Evolutionary conservation across 2,888 invertebrate species (phyloP).

Genomic region (Neocrepidodera transversa): DNA sequence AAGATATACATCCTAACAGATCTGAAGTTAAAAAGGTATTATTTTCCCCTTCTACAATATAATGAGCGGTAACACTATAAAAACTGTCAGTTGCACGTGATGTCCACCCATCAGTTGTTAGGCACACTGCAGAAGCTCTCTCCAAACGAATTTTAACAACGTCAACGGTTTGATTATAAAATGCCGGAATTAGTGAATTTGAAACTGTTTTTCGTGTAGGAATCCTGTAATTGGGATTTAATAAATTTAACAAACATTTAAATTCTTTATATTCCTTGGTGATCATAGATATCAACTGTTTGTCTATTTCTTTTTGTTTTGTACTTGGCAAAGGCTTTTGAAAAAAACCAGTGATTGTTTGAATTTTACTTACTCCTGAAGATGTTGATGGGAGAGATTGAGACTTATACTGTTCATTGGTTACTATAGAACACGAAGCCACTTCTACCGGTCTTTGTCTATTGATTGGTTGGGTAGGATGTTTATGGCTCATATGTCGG

Average conservation of each 20-base stretch:
- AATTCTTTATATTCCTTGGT: constrained; percentile 47
- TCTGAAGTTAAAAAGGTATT: constrained; percentile 15
- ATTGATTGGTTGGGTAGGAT: constrained; percentile 30
- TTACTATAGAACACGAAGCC: no score
- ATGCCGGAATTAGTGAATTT: no score
- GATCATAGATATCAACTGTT: constrained; percentile 44
- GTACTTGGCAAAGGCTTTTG: not conserved
- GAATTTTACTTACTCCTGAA: no score
- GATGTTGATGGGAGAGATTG: no score
- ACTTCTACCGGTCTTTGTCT: constrained; percentile 18
- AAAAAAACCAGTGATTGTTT: not conserved
- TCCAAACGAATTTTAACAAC: constrained; percentile 16
- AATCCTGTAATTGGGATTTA: no score
- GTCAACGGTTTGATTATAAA: no score
- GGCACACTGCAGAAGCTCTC: constrained; percentile 30
- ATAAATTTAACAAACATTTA: no score
- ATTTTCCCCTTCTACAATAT: constrained; percentile 18
- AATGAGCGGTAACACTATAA: constrained; percentile 23
- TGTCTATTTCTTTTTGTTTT: constrained; percentile 32
- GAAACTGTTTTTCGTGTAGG: no score
- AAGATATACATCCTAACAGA: constrained; percentile 25
- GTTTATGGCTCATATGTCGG: constrained; percentile 28
- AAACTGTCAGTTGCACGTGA: constrained; percentile 19
- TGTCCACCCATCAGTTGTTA: constrained; percentile 29
- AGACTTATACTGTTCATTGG: constrained; percentile 1